Evolutionary conservation across 2,888 invertebrate genomes (phyloP), one percentile per base, ranked within the genome.

Genomic region (Trilocha varians): DNA sequence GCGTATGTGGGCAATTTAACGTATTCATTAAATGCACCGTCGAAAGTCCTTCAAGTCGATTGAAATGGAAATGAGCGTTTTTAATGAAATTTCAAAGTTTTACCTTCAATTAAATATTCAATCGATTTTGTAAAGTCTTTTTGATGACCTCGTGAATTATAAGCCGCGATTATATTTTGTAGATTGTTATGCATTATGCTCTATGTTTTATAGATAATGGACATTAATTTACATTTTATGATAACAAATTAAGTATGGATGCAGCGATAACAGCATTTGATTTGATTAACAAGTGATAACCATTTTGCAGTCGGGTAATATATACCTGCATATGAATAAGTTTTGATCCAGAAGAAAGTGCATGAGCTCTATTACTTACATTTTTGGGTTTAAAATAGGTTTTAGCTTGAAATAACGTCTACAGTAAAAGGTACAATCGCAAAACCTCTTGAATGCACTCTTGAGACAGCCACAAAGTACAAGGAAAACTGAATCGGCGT

Each of bases 371-470:
- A n/a, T n/a, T n/a, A n/a, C n/a, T n/a, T n/a, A n/a, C n/a, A n/a
- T n/a, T n/a, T n/a, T n/a, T n/a, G n/a, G n/a, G n/a, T n/a, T n/a
- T n/a, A n/a, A n/a, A n/a, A n/a, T n/a, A n/a, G n/a, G n/a, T n/a
- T n/a, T n/a, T n/a, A n/a, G n/a, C n/a, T n/a, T n/a, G n/a, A n/a
- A n/a, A n/a, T n/a, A n/a, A n/a, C n/a, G n/a, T n/a, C n/a, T n/a
- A 25, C 11, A 25, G 49, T 53, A 60, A 58, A 62, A 62, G 61
- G 16, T 16, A 41, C 25, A 34, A 34, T 52, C 56, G 59, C 57
- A 59, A 62, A 67, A 62, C 70, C 61, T 65, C 69, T 71, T 74
- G 65, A 67, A 69, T 61, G 67, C 57, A 57, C 68, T 65, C 66
- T 65, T 61, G 64, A 67, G 65, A 64, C 65, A 55, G 55, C 60